These are phyloP conservation scores for Lagopus muta DNA, from an alignment of 2,113 vertebrate genomes.

Conservation along the genomic window DNA sequence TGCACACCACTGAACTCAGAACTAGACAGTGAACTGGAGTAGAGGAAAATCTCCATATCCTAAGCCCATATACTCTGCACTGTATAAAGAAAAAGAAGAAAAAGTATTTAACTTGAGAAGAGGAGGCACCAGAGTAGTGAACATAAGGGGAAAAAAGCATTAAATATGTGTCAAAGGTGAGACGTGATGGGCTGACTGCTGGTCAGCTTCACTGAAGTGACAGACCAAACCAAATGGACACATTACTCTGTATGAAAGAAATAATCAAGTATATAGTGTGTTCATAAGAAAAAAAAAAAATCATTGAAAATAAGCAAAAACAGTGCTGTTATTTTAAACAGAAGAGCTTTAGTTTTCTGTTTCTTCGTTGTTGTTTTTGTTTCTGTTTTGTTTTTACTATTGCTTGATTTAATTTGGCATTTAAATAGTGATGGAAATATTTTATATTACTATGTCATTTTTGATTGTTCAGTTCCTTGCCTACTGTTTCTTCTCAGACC, in stretches of 20 bases:
- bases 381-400: constrained; percentile 74
- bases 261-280: constrained; percentile 82
- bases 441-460: constrained; percentile 79
- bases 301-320: constrained; percentile 75
- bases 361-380: constrained; percentile 37
- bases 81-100: constrained; percentile 87
- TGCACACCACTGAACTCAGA: constrained; percentile 84
- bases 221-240: constrained; percentile 92
- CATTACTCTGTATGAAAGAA: constrained; percentile 80
- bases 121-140: constrained; percentile 76
- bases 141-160: constrained; percentile 63
- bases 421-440: constrained; percentile 82
- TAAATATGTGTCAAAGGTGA: constrained; percentile 68
- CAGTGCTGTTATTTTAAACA: constrained; percentile 84
- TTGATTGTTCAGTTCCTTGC: constrained; percentile 80
- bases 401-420: constrained; percentile 83
- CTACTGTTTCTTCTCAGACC: constrained; percentile 73
- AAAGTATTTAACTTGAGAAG: constrained; percentile 85
- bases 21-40: constrained; percentile 83
- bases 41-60: constrained; percentile 74
- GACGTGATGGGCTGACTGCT: constrained; percentile 54
- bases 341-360: constrained; percentile 70
- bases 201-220: constrained; percentile 68
- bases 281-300: constrained; percentile 86
- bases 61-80: constrained; percentile 92